Evolutionary conservation across 2,113 vertebrate genomes (phyloP), one percentile per base, ranked within the genome.

Genomic region (Machaerirhynchus nigripectus): DNA sequence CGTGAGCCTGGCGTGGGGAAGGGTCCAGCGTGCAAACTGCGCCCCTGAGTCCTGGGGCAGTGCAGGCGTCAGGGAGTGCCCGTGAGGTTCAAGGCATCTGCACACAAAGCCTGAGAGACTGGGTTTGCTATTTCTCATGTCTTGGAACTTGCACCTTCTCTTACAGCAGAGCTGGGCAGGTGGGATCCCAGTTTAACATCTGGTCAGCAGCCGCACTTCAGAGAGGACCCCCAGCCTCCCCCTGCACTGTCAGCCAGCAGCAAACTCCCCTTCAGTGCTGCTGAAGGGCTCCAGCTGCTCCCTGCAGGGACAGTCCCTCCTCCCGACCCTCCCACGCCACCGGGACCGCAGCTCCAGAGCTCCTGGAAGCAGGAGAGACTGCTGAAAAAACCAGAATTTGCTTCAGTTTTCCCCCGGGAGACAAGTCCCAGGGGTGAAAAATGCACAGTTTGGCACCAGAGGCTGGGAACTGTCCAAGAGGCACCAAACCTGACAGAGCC

Each of bases 21-120:
- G 73, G 77, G 49, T 85, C 65, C 33, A 80, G 64, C 7, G 7
- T 5, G 11, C n/a, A 23, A 60, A 49, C 69, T 23, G 30, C 39
- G 55, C 69, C 87, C 63, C 68, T n/a, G 93, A 70, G 90, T 71
- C 39, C 46, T 26, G 4, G 1, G n/a, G 71, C 71, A 64, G 40
- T 6, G 59, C 75, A 71, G 77, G 70, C 22, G n/a, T 31, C 60
- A 55, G n/a, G 22, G 14, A 46, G 74, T 47, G 89, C 87, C 93
- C 7, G 5, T 6, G 52, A 59, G 61, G n/a, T 60, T 84, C 93
- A 56, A 89, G 57, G 60, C 74, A 89, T 56, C 87, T 76, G 69
- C 87, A 60, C n/a, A n/a, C 64, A 90, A 90, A 76, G 79, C 85
- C 92, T 44, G 80, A 93, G 85, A 89, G 57, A 84, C 7, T 22